Evolutionary conservation across 1,140 invertebrate genomes (phyloP).

Genomic region (Drosophila equinoxialis): DNA sequence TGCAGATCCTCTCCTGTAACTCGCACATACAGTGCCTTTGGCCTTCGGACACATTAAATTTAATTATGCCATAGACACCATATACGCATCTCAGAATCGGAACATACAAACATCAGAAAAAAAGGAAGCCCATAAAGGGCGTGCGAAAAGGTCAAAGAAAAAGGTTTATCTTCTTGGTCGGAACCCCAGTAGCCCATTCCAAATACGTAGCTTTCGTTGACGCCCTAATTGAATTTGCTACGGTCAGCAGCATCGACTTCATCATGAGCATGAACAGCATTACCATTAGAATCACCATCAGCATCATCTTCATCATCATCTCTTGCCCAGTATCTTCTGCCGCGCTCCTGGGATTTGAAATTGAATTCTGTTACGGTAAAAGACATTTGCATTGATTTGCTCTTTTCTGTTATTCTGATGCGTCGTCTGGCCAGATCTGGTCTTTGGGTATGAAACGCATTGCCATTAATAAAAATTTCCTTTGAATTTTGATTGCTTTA

Average conservation of each 20-base stretch:
- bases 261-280: constrained; percentile 8
- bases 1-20: background rate
- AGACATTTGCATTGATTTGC: constrained; percentile 81
- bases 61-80: constrained; percentile 73
- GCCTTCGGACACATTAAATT: constrained; percentile 66
- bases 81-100: constrained; percentile 25
- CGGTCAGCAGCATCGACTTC: constrained; percentile 69
- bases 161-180: constrained; percentile 55
- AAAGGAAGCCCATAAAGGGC: constrained; percentile 26
- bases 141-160: constrained; percentile 66
- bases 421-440: constrained; percentile 49
- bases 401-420: constrained; percentile 66
- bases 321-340: constrained; percentile 1
- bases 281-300: constrained; percentile 44
- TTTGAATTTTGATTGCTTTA: constrained; percentile 81
- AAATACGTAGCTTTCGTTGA: constrained; percentile 42
- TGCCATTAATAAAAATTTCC: constrained; percentile 81
- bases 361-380: constrained; percentile 76
- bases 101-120: background rate
- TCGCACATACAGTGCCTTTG: constrained; percentile 1
- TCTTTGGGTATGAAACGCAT: constrained; percentile 57
- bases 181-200: constrained; percentile 16
- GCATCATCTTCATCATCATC: constrained; percentile 50
- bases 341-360: constrained; percentile 62
- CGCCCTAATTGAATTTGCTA: constrained; percentile 78